Evolutionary conservation across 2,797 vertebrate species (phyloP).

Genomic region (Poliocrania exsul): DNA sequence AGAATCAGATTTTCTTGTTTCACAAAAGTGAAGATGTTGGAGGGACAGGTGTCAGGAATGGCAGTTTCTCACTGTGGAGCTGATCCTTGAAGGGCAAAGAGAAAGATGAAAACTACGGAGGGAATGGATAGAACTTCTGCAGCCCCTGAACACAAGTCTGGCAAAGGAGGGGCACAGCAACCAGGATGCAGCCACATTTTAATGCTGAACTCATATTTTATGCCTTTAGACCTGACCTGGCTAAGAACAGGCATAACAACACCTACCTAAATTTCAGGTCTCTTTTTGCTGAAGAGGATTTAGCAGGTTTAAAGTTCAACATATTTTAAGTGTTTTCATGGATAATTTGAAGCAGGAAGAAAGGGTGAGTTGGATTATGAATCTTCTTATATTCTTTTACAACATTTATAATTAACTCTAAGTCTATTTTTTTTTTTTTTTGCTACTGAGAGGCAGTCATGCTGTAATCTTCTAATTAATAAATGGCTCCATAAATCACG

Average conservation of each 20-base stretch:
- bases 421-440: neutral
- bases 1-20: conserved; percentile 15
- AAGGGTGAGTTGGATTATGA: conserved; percentile 20
- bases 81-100: neutral
- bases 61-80: neutral
- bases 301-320: conserved; percentile 15
- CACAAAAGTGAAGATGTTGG: neutral
- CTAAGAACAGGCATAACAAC: neutral
- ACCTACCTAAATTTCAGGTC: neutral
- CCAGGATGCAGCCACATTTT: neutral
- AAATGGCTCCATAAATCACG: conserved; percentile 41
- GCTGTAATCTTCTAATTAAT: conserved; percentile 60
- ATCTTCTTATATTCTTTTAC: conserved; percentile 28
- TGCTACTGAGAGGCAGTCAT: conserved; percentile 6
- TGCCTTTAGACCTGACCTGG: neutral
- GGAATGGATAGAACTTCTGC: neutral
- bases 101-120: neutral
- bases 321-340: neutral
- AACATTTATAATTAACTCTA: conserved; percentile 46
- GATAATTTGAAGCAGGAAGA: conserved; percentile 14
- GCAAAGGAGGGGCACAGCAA: neutral
- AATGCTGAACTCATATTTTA: neutral
- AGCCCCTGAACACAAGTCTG: neutral
- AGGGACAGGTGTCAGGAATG: neutral
- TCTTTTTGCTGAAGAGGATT: neutral